These are phyloP conservation scores for Halocynthia aurantium DNA, from an alignment of 23 tunicate species.

Conservation along the genomic window DNA sequence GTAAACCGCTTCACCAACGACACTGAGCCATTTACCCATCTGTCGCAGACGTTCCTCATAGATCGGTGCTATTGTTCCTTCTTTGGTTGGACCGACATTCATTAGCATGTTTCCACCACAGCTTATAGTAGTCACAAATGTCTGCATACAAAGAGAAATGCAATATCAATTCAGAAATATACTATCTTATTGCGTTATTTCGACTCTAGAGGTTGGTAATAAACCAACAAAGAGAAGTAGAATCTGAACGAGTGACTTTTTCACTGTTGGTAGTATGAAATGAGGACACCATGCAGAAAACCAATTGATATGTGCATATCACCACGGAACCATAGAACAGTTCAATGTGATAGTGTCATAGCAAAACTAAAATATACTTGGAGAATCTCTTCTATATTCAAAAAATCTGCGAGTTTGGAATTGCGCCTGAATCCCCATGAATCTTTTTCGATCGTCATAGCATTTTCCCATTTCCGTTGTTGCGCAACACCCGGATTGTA, in stretches of 20 bases:
- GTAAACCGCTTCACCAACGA: constrained; percentile 88
- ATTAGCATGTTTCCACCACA: constrained; percentile 92
- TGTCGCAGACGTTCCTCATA: constrained; percentile 71
- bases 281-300: too few relatives aligned
- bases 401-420: constrained; percentile 17
- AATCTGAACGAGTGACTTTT: too few relatives aligned
- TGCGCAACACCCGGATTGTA: constrained; percentile 31
- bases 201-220: too few relatives aligned
- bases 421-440: constrained; percentile 60
- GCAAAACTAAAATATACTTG: constrained; percentile 23
- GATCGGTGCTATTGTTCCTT: constrained; percentile 67
- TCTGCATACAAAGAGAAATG: constrained; percentile 18
- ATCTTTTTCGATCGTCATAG: constrained; percentile 26
- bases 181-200: too few relatives aligned
- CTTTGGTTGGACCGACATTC: constrained; percentile 90
- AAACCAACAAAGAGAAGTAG: too few relatives aligned
- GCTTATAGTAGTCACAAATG: constrained; percentile 74
- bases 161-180: too few relatives aligned
- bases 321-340: too few relatives aligned
- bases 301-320: too few relatives aligned
- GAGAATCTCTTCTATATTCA: constrained; percentile 43
- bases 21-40: constrained; percentile 73
- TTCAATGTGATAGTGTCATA: too few relatives aligned
- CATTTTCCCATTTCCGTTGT: constrained; percentile 31
- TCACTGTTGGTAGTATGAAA: too few relatives aligned